Evolutionary conservation across 2,797 vertebrate species (phyloP), one percentile per base, ranked within the genome.

Genomic region (Zonotrichia albicollis): DNA sequence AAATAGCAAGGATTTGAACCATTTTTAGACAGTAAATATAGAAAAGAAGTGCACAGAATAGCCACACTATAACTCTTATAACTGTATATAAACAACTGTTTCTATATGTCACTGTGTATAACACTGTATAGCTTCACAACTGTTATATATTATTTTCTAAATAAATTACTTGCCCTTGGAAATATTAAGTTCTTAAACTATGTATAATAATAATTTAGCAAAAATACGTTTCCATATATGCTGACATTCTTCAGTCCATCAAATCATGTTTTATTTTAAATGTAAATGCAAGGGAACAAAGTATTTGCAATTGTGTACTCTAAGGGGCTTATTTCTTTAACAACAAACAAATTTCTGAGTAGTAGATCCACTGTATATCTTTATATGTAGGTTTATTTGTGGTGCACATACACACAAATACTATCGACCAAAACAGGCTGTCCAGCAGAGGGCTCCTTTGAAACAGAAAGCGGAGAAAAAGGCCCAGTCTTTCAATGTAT

Each of bases 381-480:
- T 96, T 61, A 57, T 54, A 57, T 36, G 87, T 72, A 83, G 32
- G 50, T 64, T 79, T 93, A 71, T 74, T 80, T 93, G 77, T 26
- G 32, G 38, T 61, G 48, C 87, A 46, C 65, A 62, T 51, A 53
- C 9, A 46, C 30, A 22, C 38, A 50, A 90, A 19, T 8, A 27
- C 65, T 68, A 30, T 30, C 85, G 65, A 88, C 92, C 95, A 96
- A 38, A 70, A 40, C 71, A 81, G 91, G 91, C 90, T 94, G 96
- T 96, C 98, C 98, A 98, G 97, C 98, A 98, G 98, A 98, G 98
- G 98, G 98, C 98, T 97, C 98, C 97, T 98, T 97, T 97, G 98
- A 98, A 98, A 97, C 97, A 97, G 97, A 96, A 96, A 93, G 78
- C 84, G 91, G 93, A 96, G 95, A 97, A 95, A 61, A 87, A 96